phyloP scores from a whole-genome alignment of 2,113 vertebrate genomes.

The Sphyrna mokarran region DNA sequence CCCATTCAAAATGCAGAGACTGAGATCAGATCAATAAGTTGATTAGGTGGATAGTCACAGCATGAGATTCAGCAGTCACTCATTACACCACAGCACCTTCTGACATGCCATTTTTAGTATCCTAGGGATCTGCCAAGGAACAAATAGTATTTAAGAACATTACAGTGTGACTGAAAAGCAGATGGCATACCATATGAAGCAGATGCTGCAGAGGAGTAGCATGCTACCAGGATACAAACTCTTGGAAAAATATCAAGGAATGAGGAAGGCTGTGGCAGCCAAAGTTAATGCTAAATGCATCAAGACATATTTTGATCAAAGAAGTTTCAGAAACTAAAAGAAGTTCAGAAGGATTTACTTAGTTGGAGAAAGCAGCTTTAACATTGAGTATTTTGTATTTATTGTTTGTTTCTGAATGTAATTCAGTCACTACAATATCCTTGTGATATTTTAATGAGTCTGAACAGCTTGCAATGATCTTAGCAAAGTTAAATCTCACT shows the following conservation, averaged over 20 bases:
- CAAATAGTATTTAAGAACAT: neutral
- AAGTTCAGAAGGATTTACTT: neutral
- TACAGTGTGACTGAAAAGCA: constrained; percentile 17
- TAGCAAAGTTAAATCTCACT: neutral
- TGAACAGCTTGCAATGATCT: neutral
- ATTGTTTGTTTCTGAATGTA: neutral
- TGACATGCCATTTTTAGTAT: neutral
- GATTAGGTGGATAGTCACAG: neutral
- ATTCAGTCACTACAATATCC: neutral
- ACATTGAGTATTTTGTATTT: neutral
- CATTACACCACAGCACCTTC: neutral
- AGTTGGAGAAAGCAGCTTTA: neutral
- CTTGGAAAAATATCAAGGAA: neutral
- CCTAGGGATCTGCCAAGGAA: constrained; percentile 6
- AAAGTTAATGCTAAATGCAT: neutral
- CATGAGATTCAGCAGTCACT: neutral
- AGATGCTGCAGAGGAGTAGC: constrained; percentile 20
- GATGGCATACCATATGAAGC: constrained; percentile 23
- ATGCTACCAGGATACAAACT: neutral
- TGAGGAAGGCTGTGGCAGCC: neutral
- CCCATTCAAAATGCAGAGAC: neutral
- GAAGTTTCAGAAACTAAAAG: neutral
- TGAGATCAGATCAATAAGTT: neutral
- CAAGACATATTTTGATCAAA: neutral
- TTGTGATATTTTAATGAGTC: neutral